Evolutionary conservation across 2,113 vertebrate species (phyloP).

Genomic region (human): GRCh38 chr6:142967001-142967500

Average conservation of each 20-base stretch:
- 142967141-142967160: background rate
- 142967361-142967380: background rate
- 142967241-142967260: background rate
- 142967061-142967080: background rate
- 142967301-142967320: background rate
- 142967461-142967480: background rate
- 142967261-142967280: background rate
- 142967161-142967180: background rate
- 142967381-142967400: background rate
- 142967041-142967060: background rate
- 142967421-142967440: background rate
- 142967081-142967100: background rate
- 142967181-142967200: background rate
- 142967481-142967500: background rate
- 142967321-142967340: background rate
- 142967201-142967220: background rate
- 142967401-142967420: background rate
- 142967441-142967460: background rate
- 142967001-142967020: background rate
- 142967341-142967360: background rate
- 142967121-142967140: background rate
- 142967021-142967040: background rate
- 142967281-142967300: background rate
- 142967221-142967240: background rate
- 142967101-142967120: background rate